A percentile compares a stretch with the other conserved stretches of the same genome.
Evolutionary conservation across 2,113 vertebrate genomes (phyloP).

Genomic region (Sphyrna mokarran): DNA sequence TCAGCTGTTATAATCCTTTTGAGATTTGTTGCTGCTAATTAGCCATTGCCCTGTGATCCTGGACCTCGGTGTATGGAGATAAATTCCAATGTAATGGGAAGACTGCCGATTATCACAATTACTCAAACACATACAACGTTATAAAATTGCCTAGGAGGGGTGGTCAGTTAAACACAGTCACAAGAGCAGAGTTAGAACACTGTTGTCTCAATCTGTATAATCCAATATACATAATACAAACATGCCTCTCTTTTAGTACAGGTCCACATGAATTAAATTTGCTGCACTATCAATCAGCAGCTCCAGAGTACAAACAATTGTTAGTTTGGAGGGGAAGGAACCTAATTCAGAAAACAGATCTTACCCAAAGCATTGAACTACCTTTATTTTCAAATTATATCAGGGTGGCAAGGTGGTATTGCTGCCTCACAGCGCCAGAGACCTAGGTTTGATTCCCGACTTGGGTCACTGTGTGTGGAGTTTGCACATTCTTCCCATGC

Average conservation of each 20-base stretch:
- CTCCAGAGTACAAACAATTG: not conserved
- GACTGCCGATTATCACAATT: not conserved
- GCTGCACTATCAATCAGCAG: not conserved
- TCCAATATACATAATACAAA: not conserved
- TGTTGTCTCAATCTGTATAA: not conserved
- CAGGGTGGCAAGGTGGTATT: not conserved
- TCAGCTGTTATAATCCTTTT: not conserved
- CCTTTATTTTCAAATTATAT: not conserved
- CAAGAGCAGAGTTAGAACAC: not conserved
- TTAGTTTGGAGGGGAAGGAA: not conserved
- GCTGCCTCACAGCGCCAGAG: no score
- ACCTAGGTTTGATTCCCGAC: no score
- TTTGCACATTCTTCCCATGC: no score
- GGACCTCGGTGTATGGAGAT: not conserved
- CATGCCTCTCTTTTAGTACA: not conserved
- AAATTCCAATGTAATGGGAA: not conserved
- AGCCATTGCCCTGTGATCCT: not conserved
- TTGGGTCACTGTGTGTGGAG: no score
- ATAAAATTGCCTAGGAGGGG: not conserved
- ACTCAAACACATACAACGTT: not conserved
- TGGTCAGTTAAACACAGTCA: not conserved
- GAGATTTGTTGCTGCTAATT: not conserved
- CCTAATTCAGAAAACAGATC: not conserved
- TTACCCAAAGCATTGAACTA: not conserved
- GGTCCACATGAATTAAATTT: not conserved